A percentile compares a stretch with the other conserved stretches of the same genome.
These are phyloP conservation scores for Monochamus alternatus DNA, from an alignment of 2,888 invertebrate species.

Conservation along the genomic window DNA sequence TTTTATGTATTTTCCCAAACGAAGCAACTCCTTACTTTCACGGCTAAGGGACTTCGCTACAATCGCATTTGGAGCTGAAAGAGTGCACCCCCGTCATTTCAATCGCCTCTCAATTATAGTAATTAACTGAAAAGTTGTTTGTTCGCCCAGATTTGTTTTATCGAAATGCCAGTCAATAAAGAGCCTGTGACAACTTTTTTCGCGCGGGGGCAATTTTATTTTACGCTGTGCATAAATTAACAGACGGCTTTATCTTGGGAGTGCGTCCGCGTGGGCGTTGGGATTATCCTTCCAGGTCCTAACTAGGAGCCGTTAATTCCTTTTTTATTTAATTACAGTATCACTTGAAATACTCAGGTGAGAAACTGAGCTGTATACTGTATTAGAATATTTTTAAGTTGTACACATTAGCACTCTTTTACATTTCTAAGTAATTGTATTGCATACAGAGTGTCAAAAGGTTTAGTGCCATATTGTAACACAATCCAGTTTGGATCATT, in stretches of 20 bases:
- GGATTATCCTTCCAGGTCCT: too few relatives aligned
- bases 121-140: constrained; percentile 64
- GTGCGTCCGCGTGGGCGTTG: too few relatives aligned
- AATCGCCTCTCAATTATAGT: constrained; percentile 65
- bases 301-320: too few relatives aligned
- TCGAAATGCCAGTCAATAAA: constrained; percentile 59
- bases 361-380: too few relatives aligned
- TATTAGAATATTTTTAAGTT: too few relatives aligned
- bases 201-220: constrained; percentile 55
- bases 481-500: too few relatives aligned
- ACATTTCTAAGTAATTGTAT: too few relatives aligned
- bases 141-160: constrained; percentile 52
- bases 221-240: constrained; percentile 60
- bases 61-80: constrained; percentile 58
- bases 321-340: too few relatives aligned
- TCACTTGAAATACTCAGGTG: too few relatives aligned
- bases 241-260: neutral
- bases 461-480: too few relatives aligned
- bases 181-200: constrained; percentile 56
- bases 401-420: too few relatives aligned
- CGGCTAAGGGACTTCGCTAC: constrained; percentile 54
- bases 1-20: constrained; percentile 65
- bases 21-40: constrained; percentile 56
- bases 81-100: constrained; percentile 54
- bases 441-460: too few relatives aligned